These are phyloP conservation scores for Agonopterix alstromeriana DNA, from an alignment of 2,888 invertebrate species.

Conservation along the genomic window DNA sequence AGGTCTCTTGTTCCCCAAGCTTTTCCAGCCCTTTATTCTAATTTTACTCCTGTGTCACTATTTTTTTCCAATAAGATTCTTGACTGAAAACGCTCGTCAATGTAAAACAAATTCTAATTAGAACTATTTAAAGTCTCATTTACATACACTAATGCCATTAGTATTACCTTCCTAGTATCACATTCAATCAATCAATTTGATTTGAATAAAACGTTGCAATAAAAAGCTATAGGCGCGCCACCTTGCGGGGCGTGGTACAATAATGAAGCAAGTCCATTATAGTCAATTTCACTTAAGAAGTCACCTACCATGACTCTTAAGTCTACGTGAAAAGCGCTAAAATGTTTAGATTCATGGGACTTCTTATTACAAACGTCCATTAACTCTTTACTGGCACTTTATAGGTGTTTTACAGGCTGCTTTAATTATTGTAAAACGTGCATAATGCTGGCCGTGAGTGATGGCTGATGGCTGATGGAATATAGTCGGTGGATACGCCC, in stretches of 20 bases:
- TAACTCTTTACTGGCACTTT: slow-evolving; percentile 58
- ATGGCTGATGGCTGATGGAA: slow-evolving; percentile 13
- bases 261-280: slow-evolving; percentile 49
- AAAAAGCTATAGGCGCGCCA: slow-evolving; percentile 35
- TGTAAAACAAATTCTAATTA: neutral
- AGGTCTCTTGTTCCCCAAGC: too few relatives aligned
- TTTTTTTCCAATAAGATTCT: too few relatives aligned
- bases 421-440: slow-evolving; percentile 63
- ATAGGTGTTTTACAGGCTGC: slow-evolving; percentile 58
- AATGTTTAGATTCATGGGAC: too few relatives aligned
- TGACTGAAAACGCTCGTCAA: too few relatives aligned
- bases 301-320: too few relatives aligned
- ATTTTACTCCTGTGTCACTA: too few relatives aligned
- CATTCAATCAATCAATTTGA: slow-evolving; percentile 9
- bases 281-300: too few relatives aligned
- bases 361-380: slow-evolving; percentile 25
- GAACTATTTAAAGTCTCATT: neutral
- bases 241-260: slow-evolving; percentile 46
- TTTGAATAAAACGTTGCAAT: slow-evolving; percentile 9
- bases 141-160: neutral
- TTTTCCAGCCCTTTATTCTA: too few relatives aligned
- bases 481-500: slow-evolving; percentile 1
- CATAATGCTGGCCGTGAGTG: slow-evolving; percentile 24
- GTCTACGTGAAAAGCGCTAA: too few relatives aligned
- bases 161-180: slow-evolving; percentile 1